Evolutionary conservation across 2,113 vertebrate species (phyloP).

Genomic region (Mormyrus lacerda): DNA sequence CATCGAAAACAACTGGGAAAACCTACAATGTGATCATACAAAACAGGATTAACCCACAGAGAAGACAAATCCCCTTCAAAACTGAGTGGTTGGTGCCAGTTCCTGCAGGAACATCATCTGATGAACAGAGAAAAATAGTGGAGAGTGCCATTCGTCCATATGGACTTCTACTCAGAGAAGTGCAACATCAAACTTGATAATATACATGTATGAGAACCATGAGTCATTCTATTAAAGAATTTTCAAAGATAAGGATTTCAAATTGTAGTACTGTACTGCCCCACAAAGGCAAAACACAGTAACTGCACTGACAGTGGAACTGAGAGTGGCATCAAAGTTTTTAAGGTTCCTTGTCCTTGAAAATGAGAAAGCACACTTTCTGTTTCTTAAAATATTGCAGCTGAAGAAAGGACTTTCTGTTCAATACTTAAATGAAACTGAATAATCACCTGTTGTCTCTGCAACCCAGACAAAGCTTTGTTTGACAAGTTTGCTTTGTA

Average conservation of each 20-base stretch:
- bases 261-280: not conserved
- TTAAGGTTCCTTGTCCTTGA: not conserved
- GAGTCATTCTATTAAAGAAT: not conserved
- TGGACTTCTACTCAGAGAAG: not conserved
- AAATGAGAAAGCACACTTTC: not conserved
- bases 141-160: not conserved
- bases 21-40: slow-evolving; percentile 51
- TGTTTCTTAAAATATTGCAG: not conserved
- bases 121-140: not conserved
- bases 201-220: not conserved
- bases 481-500: too few species aligned
- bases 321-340: not conserved
- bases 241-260: not conserved
- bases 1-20: slow-evolving; percentile 40
- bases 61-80: slow-evolving; percentile 22
- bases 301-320: not conserved
- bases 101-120: slow-evolving; percentile 1
- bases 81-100: slow-evolving; percentile 44
- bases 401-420: not conserved
- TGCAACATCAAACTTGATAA: not conserved
- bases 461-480: too few species aligned
- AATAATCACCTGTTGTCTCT: too few species aligned
- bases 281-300: not conserved
- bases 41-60: slow-evolving; percentile 51
- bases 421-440: too few species aligned